A percentile compares a stretch with the other conserved stretches of the same genome.
phyloP scores from a whole-genome alignment of 2,113 vertebrate genomes.

The Charina bottae region DNA sequence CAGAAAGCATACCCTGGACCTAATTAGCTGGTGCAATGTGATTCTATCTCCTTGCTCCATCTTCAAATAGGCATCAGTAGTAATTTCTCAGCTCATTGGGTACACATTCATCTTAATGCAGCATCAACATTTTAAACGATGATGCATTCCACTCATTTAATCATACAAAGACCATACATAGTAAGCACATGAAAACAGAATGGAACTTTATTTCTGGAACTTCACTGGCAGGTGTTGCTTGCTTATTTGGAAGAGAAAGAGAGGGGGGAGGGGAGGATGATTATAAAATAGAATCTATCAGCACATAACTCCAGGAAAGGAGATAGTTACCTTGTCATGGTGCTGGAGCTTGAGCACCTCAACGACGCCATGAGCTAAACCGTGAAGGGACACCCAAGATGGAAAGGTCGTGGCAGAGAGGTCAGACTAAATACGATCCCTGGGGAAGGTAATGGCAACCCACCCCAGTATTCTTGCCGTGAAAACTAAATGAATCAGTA shows the following conservation, averaged over 20 bases:
- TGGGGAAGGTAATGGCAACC: too few species aligned
- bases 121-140: conserved; percentile 76
- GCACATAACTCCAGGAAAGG: conserved; percentile 21
- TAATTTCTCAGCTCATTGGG: conserved; percentile 78
- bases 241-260: conserved; percentile 47
- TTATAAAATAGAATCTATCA: background rate
- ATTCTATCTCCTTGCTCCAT: background rate
- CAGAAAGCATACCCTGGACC: conserved; percentile 38
- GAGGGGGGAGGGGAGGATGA: background rate
- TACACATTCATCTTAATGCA: conserved; percentile 76
- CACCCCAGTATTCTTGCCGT: too few species aligned
- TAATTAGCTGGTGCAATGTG: conserved; percentile 59
- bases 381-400: too few species aligned
- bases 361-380: too few species aligned
- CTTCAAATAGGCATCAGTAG: conserved; percentile 31
- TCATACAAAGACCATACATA: conserved; percentile 69
- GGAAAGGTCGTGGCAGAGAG: too few species aligned
- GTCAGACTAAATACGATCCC: too few species aligned
- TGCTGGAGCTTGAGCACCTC: too few species aligned
- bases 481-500: too few species aligned
- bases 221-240: conserved; percentile 64
- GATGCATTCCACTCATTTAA: conserved; percentile 75
- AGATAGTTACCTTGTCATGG: too few species aligned
- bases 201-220: conserved; percentile 61
- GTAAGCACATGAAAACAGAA: conserved; percentile 73